Evolutionary conservation across 2,113 vertebrate species (phyloP).

Genomic region (Hypocryptadius cinnamomeus): DNA sequence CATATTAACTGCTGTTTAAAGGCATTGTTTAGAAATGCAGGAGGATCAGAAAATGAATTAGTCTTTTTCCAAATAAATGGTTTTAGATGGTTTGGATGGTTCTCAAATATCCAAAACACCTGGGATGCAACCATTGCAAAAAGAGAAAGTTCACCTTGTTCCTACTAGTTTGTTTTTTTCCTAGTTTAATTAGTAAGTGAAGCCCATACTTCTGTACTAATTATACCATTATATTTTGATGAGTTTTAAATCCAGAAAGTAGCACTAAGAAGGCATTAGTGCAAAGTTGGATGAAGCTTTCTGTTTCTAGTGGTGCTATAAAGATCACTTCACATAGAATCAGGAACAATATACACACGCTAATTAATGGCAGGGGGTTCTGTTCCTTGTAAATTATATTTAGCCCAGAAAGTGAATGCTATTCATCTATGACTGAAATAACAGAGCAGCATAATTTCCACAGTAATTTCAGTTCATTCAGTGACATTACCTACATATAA

Average conservation of each 20-base stretch:
- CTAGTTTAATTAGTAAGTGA: neutral
- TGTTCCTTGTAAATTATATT: conserved; percentile 54
- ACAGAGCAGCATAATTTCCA: conserved; percentile 64
- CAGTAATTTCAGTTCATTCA: conserved; percentile 80
- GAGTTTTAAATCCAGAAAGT: neutral
- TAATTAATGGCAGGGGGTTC: conserved; percentile 54
- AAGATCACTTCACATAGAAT: conserved; percentile 18
- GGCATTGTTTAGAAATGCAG: neutral
- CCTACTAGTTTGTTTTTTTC: neutral
- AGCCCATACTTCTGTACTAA: neutral
- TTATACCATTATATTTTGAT: neutral
- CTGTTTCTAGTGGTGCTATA: conserved; percentile 7
- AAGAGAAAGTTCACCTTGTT: neutral
- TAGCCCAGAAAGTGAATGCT: conserved; percentile 56
- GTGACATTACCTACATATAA: conserved; percentile 75
- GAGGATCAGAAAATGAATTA: neutral
- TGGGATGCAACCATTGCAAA: neutral
- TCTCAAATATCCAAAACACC: neutral
- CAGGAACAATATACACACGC: neutral
- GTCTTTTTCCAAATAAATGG: neutral
- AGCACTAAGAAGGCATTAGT: neutral
- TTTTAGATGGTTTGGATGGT: neutral
- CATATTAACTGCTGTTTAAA: neutral
- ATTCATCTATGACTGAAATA: conserved; percentile 60
- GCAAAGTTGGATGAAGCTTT: neutral